Conservation (phyloP, 2,888 invertebrate genomes). For the Microctonus hyperodae region DNA sequence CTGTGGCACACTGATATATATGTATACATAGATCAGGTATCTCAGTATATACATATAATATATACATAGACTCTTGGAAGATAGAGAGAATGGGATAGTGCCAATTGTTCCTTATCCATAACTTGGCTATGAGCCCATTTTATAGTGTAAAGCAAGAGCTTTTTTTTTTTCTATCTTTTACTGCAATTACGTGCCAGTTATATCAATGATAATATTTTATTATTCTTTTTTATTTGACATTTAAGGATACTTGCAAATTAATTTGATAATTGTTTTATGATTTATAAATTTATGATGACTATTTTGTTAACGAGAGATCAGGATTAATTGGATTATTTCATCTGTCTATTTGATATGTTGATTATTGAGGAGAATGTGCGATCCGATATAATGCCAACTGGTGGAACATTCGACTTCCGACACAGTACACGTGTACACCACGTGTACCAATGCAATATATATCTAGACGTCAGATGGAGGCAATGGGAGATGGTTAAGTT, state of each 20-base stretch:
- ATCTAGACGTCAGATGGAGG: slow-evolving; percentile 35
- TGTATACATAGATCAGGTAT: slow-evolving; percentile 4
- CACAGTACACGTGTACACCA: slow-evolving; percentile 34
- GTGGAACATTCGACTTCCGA: background rate
- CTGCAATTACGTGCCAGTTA: background rate
- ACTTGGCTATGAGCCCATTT: slow-evolving; percentile 36
- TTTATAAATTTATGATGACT: no score
- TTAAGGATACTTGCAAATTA: no score
- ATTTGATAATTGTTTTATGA: no score
- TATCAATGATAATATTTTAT: background rate
- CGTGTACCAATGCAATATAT: slow-evolving; percentile 34
- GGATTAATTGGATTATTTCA: background rate
- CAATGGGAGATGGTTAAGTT: slow-evolving; percentile 31
- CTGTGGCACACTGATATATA: background rate
- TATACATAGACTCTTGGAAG: slow-evolving; percentile 21
- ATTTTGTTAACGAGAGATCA: background rate
- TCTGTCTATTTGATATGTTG: background rate
- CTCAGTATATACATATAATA: slow-evolving; percentile 3
- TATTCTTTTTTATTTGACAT: background rate
- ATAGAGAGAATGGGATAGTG: slow-evolving; percentile 32
- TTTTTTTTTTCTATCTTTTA: slow-evolving; percentile 36
- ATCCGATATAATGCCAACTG: background rate
- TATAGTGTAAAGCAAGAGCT: slow-evolving; percentile 30
- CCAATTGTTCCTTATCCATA: slow-evolving; percentile 36
- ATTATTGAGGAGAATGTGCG: background rate